Evolutionary conservation across 1,140 invertebrate genomes (phyloP).

Genomic region (Cydia strobilella): DNA sequence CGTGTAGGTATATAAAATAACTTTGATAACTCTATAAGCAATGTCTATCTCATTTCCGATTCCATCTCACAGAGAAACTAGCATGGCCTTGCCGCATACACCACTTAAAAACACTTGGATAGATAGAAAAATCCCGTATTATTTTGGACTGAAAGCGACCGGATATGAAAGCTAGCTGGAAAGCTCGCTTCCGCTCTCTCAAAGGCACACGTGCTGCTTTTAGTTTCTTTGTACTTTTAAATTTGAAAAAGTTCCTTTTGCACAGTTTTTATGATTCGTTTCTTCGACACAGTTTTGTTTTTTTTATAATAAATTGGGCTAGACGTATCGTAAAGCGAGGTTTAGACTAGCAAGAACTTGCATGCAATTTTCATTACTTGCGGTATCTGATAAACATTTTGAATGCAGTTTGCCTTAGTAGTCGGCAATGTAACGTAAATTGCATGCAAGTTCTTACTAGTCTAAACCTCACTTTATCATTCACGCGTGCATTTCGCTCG

Average conservation of each 20-base stretch:
- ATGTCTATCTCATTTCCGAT: slow-evolving; percentile 1
- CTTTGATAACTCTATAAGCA: background rate
- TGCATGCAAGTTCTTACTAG: no score
- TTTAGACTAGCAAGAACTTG: no score
- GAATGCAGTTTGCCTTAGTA: no score
- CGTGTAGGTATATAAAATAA: no score
- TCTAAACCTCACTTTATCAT: no score
- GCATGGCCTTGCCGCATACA: background rate
- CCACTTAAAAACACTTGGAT: slow-evolving; percentile 18
- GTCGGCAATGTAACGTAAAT: no score
- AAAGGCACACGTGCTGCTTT: slow-evolving; percentile 53
- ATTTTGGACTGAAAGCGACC: slow-evolving; percentile 48
- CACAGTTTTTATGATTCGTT: slow-evolving; percentile 33
- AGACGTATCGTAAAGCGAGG: no score
- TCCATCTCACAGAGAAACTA: background rate
- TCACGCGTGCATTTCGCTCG: no score
- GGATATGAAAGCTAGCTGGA: slow-evolving; percentile 53
- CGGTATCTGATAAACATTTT: no score
- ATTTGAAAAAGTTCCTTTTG: slow-evolving; percentile 43
- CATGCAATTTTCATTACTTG: no score
- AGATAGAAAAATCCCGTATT: slow-evolving; percentile 34
- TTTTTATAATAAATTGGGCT: background rate
- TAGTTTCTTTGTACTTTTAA: slow-evolving; percentile 57
- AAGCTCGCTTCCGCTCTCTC: slow-evolving; percentile 43
- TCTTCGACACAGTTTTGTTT: slow-evolving; percentile 30